Percentiles rank a stretch among this genome's conserved stretches.
These are phyloP conservation scores for Brotula barbata DNA, from an alignment of 2,797 vertebrate species.

Conservation along the genomic window DNA sequence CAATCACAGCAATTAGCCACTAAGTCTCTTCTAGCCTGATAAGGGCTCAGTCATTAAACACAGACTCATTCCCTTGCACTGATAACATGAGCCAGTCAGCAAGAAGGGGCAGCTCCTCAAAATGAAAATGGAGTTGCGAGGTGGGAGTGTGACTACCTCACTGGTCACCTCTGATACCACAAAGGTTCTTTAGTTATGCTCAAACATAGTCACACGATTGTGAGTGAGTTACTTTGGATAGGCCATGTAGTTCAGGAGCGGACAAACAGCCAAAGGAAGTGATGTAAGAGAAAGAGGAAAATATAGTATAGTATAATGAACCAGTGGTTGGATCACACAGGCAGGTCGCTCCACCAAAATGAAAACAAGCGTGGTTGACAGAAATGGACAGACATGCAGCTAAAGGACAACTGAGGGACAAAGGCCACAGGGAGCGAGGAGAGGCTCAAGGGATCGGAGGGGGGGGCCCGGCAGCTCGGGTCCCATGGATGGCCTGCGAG, in stretches of 20 bases:
- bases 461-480: slow-evolving; percentile 63
- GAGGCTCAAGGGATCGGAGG: slow-evolving; percentile 69
- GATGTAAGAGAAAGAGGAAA: background rate
- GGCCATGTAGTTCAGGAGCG: slow-evolving; percentile 18
- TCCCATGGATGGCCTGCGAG: slow-evolving; percentile 71
- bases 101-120: slow-evolving; percentile 68
- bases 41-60: slow-evolving; percentile 84
- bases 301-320: slow-evolving; percentile 38
- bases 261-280: slow-evolving; percentile 3
- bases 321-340: slow-evolving; percentile 47
- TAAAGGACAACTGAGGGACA: slow-evolving; percentile 62
- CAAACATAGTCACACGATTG: slow-evolving; percentile 12
- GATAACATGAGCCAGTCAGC: slow-evolving; percentile 75
- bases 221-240: background rate
- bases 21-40: slow-evolving; percentile 84
- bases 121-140: slow-evolving; percentile 61
- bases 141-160: slow-evolving; percentile 56
- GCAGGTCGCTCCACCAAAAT: slow-evolving; percentile 38
- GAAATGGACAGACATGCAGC: slow-evolving; percentile 44
- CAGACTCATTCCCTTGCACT: slow-evolving; percentile 77
- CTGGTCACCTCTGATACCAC: slow-evolving; percentile 42
- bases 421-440: slow-evolving; percentile 57
- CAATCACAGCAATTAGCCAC: slow-evolving; percentile 84
- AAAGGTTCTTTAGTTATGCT: slow-evolving; percentile 13
- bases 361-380: slow-evolving; percentile 37